Conservation (phyloP, 2,113 vertebrate genomes). For the Cricetomys ansorgei region DNA sequence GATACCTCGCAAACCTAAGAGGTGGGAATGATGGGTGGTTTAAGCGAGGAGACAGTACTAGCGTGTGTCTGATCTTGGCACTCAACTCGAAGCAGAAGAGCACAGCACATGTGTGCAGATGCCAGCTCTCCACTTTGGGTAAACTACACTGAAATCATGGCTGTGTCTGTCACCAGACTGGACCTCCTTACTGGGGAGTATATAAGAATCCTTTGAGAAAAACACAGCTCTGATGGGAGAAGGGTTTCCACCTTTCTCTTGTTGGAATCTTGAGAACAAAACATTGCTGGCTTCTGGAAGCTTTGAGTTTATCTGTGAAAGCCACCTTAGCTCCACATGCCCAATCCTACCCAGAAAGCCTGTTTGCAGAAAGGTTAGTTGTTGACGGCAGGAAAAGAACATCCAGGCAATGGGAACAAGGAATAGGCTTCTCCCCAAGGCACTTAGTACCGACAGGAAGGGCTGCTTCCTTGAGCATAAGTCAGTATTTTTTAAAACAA, state of each 20-base stretch:
- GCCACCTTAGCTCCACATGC: background rate
- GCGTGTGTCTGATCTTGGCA: background rate
- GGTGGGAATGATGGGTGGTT: background rate
- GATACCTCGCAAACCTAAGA: background rate
- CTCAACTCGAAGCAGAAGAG: background rate
- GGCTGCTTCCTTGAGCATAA: background rate
- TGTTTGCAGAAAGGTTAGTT: conserved; percentile 41
- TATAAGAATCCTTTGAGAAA: background rate
- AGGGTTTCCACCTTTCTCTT: background rate
- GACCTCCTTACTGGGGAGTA: background rate
- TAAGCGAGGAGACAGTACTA: background rate
- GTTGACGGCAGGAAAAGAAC: background rate
- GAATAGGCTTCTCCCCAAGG: background rate
- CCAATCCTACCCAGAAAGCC: background rate
- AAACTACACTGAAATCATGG: background rate
- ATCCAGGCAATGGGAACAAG: background rate
- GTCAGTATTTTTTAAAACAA: background rate
- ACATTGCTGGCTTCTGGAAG: background rate
- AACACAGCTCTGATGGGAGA: background rate
- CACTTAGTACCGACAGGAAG: background rate
- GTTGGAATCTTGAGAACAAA: background rate
- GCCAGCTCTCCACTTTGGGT: background rate
- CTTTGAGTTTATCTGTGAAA: background rate
- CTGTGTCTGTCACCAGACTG: background rate
- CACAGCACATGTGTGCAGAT: background rate